Percentiles rank a stretch among this genome's conserved stretches.
Conservation (phyloP, 1,140 invertebrate species). For the Pantala flavescens region DNA sequence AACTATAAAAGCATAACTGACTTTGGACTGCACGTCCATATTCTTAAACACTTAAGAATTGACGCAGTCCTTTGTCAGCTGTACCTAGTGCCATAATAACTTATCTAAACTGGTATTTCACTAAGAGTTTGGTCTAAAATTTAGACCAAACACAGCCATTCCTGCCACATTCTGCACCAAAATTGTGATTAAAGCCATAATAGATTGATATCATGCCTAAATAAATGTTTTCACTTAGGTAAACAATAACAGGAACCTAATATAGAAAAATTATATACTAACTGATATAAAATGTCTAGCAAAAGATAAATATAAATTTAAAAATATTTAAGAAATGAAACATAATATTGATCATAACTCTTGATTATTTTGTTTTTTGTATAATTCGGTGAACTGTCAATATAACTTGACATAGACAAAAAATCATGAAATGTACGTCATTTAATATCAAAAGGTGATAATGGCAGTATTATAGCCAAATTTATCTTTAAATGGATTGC, state of each 20-base stretch:
- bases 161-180: neutral
- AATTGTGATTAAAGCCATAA: neutral
- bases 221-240: too few species aligned
- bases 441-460: neutral
- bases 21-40: neutral
- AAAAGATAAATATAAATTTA: too few species aligned
- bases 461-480: neutral
- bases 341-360: neutral
- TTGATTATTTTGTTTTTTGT: neutral
- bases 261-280: too few species aligned
- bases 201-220: too few species aligned
- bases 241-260: too few species aligned
- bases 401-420: neutral
- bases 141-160: constrained; percentile 9
- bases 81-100: neutral
- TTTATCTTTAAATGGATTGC: neutral
- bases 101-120: neutral
- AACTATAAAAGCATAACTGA: neutral
- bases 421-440: neutral
- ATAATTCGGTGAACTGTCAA: neutral
- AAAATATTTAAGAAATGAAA: too few species aligned
- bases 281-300: too few species aligned
- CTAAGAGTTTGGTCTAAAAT: constrained; percentile 6
- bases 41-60: constrained; percentile 7
- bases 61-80: neutral